A percentile compares a stretch with the other conserved stretches of the same genome.
Evolutionary conservation across 2,797 vertebrate species (phyloP).

Genomic region (Sebastes iracundus): DNA sequence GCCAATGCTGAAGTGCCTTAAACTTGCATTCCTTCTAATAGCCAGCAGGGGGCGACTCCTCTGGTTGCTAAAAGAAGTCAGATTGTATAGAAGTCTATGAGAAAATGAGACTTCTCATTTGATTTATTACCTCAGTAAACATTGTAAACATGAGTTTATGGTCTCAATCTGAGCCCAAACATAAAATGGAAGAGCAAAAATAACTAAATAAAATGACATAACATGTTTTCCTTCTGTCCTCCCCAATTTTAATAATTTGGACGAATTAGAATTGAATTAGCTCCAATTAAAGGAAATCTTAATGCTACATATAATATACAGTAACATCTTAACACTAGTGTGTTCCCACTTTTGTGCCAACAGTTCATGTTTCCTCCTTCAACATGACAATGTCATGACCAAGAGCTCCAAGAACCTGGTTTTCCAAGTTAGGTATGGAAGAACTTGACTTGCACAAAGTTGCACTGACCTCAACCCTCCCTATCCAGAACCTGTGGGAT

Average conservation of each 20-base stretch:
- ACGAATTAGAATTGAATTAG: not conserved
- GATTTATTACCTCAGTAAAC: too few species aligned
- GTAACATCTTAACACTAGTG: not conserved
- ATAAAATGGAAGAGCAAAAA: too few species aligned
- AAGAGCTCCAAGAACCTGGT: not conserved
- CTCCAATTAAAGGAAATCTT: not conserved
- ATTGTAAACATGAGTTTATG: too few species aligned
- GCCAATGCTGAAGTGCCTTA: too few species aligned
- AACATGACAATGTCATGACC: not conserved
- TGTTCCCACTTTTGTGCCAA: not conserved
- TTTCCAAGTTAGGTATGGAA: not conserved
- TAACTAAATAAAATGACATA: not conserved
- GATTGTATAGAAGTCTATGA: too few species aligned
- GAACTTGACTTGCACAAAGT: not conserved
- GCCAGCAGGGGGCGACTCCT: too few species aligned
- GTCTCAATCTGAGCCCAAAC: too few species aligned
- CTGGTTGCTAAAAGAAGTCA: too few species aligned
- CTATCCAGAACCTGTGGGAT: not conserved
- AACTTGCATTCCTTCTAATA: too few species aligned
- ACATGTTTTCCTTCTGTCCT: too few species aligned
- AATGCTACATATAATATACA: not conserved
- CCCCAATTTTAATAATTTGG: not conserved
- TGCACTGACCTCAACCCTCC: not conserved
- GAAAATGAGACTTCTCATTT: too few species aligned
- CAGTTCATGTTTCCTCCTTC: not conserved